Evolutionary conservation across 2,113 vertebrate genomes (phyloP).

Genomic region (Microtus pennsylvanicus): DNA sequence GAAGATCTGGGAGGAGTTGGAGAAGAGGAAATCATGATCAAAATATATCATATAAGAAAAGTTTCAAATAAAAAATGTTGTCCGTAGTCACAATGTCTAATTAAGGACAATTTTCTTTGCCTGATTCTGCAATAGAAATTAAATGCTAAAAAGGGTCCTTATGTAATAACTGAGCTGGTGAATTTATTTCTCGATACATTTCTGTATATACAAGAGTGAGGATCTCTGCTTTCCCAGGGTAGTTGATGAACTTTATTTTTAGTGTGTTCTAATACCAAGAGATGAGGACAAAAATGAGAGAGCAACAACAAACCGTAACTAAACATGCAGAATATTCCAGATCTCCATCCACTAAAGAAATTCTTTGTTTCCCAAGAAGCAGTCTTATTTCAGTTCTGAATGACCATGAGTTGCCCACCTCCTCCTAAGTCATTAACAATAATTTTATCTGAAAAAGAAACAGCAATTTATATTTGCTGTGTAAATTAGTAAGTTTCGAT

Average conservation of each 20-base stretch:
- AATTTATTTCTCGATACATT: not conserved
- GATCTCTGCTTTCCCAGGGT: not conserved
- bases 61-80: not conserved
- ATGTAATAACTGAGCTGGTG: not conserved
- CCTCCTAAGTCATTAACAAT: not conserved
- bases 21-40: not conserved
- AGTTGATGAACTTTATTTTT: not conserved
- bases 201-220: not conserved
- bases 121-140: not conserved
- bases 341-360: rapidly evolving
- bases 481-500: not conserved
- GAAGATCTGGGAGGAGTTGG: not conserved
- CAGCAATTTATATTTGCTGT: too few species aligned
- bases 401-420: not conserved
- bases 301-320: not conserved
- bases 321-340: not conserved
- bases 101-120: not conserved
- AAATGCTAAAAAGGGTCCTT: not conserved
- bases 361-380: rapidly evolving
- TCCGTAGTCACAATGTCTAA: not conserved
- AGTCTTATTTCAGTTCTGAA: not conserved
- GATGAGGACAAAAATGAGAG: not conserved
- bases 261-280: not conserved
- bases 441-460: not conserved
- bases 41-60: not conserved